Evolutionary conservation across 2,888 invertebrate genomes (phyloP).

Genomic region (Ligdia adustata): DNA sequence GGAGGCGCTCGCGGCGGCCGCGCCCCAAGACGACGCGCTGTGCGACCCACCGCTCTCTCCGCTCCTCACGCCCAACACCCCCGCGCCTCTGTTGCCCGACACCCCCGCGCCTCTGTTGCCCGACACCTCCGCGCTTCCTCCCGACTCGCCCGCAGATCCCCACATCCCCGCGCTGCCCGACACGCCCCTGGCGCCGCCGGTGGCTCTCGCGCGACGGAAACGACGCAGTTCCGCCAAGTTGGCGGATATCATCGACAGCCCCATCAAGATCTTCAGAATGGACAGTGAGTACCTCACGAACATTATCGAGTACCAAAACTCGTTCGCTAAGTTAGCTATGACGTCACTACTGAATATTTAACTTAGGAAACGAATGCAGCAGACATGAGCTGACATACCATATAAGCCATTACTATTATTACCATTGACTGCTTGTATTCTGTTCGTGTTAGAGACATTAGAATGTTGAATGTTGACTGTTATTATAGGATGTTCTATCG

Average conservation of each 20-base stretch:
- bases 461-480: no score
- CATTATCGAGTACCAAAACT: no score
- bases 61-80: constrained; percentile 21
- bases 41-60: constrained; percentile 20
- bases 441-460: no score
- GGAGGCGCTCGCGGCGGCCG: constrained; percentile 58
- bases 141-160: constrained; percentile 29
- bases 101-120: constrained; percentile 21
- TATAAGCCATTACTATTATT: no score
- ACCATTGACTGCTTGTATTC: no score
- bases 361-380: no score
- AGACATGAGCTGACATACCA: no score
- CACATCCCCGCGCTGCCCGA: constrained; percentile 15
- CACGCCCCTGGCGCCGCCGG: constrained; percentile 27
- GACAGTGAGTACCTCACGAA: no score
- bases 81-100: constrained; percentile 18
- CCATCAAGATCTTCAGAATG: constrained; percentile 33
- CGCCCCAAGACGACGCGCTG: constrained; percentile 42
- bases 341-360: no score
- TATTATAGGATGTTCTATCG: no score
- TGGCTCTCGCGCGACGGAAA: constrained; percentile 43
- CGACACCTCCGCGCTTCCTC: constrained; percentile 15
- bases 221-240: constrained; percentile 39
- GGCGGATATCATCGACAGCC: constrained; percentile 37
- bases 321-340: no score